Percentiles rank a stretch among this genome's conserved stretches.
Conservation (phyloP, 2,888 invertebrate genomes). For the Drosophila algonquin region DNA sequence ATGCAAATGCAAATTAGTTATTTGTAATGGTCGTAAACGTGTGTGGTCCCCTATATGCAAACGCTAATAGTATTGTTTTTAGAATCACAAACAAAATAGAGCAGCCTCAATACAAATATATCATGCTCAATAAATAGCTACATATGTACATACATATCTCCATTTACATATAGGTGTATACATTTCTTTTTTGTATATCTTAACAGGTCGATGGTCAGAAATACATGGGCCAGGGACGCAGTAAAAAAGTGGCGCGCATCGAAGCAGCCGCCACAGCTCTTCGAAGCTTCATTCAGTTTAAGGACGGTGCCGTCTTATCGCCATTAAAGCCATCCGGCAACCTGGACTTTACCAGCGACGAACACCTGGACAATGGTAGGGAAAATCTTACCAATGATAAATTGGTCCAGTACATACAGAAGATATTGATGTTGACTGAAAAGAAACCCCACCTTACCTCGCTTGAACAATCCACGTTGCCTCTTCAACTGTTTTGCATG, state of each 20-base stretch:
- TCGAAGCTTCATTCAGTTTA: conserved; percentile 86
- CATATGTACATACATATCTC: too few relatives aligned
- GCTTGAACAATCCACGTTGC: conserved; percentile 73
- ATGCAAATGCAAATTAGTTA: conserved; percentile 17
- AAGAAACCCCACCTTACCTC: conserved; percentile 70
- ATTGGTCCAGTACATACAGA: conserved; percentile 78
- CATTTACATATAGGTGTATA: background rate
- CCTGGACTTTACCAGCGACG: conserved; percentile 85
- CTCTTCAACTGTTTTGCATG: conserved; percentile 81
- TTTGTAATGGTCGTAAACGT: conserved; percentile 8
- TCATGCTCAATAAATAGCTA: background rate
- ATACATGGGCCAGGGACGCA: conserved; percentile 85
- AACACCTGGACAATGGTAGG: conserved; percentile 84
- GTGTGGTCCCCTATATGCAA: background rate
- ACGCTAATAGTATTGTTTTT: background rate
- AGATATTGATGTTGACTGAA: conserved; percentile 75
- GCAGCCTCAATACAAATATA: background rate
- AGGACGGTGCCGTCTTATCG: conserved; percentile 83
- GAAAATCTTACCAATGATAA: conserved; percentile 63
- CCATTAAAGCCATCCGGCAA: conserved; percentile 83
- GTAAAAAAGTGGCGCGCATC: conserved; percentile 86
- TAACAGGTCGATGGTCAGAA: conserved; percentile 85
- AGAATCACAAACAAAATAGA: background rate
- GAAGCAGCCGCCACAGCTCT: conserved; percentile 86
- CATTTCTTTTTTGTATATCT: background rate